phyloP scores from a whole-genome alignment of 2,797 vertebrate species.

The Propithecus perrieri region DNA sequence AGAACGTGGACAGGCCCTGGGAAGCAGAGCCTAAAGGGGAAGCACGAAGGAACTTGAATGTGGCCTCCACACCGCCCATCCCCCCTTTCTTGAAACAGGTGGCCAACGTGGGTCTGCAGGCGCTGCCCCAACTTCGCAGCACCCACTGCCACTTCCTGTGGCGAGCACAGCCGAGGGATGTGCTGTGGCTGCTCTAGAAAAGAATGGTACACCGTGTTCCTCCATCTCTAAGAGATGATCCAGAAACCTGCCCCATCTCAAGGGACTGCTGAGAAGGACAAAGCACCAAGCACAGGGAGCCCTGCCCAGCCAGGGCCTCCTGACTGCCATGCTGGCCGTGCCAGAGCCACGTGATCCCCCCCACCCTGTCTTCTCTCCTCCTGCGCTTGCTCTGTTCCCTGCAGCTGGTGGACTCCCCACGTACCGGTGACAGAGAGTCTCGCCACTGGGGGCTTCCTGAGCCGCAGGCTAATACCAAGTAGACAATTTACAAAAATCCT shows the following conservation, averaged over 20 bases:
- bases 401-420: background rate
- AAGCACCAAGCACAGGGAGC: background rate
- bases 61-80: rapidly evolving
- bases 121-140: background rate
- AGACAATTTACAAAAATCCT: background rate
- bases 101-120: rapidly evolving
- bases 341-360: no score
- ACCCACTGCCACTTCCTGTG: no score
- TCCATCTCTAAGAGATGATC: background rate
- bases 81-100: background rate
- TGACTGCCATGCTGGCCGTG: rapidly evolving
- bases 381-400: rapidly evolving
- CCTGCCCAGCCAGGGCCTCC: background rate
- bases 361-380: no score
- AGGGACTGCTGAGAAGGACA: background rate
- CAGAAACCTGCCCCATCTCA: background rate
- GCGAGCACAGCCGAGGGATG: background rate
- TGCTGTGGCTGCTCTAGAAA: background rate
- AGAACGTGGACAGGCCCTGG: background rate
- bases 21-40: background rate
- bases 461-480: background rate
- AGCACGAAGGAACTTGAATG: rapidly evolving
- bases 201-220: background rate
- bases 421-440: rapidly evolving
- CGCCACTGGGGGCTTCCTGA: background rate